Evolutionary conservation across 1,140 invertebrate species (phyloP), one percentile per base, ranked within the genome.

Genomic region (Tachypleus tridentatus): DNA sequence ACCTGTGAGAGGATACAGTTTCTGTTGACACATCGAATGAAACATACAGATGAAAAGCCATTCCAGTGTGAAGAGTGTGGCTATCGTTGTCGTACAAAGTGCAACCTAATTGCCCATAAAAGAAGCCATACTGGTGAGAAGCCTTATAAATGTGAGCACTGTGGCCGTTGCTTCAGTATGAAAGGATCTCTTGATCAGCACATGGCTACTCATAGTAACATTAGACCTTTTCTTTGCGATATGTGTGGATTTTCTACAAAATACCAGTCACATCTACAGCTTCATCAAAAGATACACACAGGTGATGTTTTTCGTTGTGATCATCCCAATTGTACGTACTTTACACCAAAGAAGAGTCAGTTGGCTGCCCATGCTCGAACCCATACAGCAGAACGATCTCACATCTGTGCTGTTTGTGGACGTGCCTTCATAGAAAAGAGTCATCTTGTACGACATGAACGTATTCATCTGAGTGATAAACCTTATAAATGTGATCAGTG

Each of bases 351-450:
- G 70, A 83, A 83, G 70, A 84, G 81, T 69, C 85, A 86, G 72
- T 74, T 87, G 29, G 82, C 82, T 53, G 81, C 81, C 62, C 85
- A 87, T 75, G 79, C 84, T 70, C 78, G 84, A 64, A 81, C 79
- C 62, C 84, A 86, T 73, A 79, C 83, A 56, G 82, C 82, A 50
- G 80, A 84, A 48, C 75, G 85, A n/a, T 80, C 81, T 6, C 83
- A 84, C 74, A 76, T 78, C 47, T 87, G 85, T 73, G 73, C 76
- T 52, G 77, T 79, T 10, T 87, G 85, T 74, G 80, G 82, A 4
- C 78, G 84, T 60, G 80, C 80, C 7, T 87, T 87, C 69, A 81
- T 86, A 68, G 85, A 86, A 71, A 85, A 83, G 67, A 83, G 82
- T 51, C 85, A 87, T 75, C 73, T 87, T 29, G 81, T 80, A 10